Base-by-base conservation (phyloP, 2,888 invertebrate genomes). In the Petrophora chlorosata region DNA sequence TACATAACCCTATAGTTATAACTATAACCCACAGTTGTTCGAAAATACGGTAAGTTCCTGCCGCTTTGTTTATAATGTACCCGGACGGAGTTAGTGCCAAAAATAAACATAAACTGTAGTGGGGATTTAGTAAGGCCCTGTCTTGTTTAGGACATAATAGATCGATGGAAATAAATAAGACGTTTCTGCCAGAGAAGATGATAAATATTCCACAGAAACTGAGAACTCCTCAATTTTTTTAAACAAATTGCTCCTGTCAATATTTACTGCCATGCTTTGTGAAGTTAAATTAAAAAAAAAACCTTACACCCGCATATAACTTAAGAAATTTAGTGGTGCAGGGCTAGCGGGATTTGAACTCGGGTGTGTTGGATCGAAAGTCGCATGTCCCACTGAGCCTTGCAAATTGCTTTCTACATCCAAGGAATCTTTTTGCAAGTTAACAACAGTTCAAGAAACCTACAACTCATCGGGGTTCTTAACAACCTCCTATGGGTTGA, bases 71-170 rank as follows among this genome's bases (percentile, higher is more conserved):
- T 45, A 39, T 45, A 45, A 46, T 39, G 33, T 33, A 12, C 33
- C 39, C 33, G 16, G n/a, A 3, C 8, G 15, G 33, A 39, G 39
- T 46, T 46, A 46, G 45, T 14, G 26, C 33, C 33, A 39, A 39
- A 46, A 46, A 46, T 46, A 46, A 22, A 26, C 33, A 39, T 46
- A 39, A 46, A 46, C 4, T 15, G 26, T 33, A 25, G 26, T 13
- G 4, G 25, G 32, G 38, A 46, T 39, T 46, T 45, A 39, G 28
- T 28, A 12, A 19, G 39, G 45, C 28, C 14, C 2, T 22, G 26
- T 44, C n/a, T 13, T 33, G 17, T 38, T 38, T 38, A 38, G 17
- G 28, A 33, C 19, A 15, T 14, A 14, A 17, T 14, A 8, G 26
- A 38, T 29, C 35, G 19, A 36, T 15, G 10, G 25, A n/a, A 7